phyloP scores from a whole-genome alignment of 2,888 invertebrate genomes.

The Tetragonula carbonaria region DNA sequence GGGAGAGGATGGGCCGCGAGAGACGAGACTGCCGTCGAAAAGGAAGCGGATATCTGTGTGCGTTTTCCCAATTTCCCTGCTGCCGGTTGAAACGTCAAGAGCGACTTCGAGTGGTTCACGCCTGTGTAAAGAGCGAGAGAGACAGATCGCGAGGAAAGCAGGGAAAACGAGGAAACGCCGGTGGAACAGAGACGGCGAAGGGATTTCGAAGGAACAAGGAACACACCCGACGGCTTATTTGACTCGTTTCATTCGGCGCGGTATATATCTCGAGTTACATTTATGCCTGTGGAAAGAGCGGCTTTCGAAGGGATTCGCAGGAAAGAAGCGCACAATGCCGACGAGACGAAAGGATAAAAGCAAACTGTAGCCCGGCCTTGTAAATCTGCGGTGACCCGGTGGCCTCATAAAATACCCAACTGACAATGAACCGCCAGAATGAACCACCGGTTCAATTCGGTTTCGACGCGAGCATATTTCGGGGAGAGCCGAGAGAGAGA shows the following conservation, averaged over 20 bases:
- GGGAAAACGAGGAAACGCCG: not conserved
- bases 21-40: slow-evolving; percentile 25
- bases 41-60: slow-evolving; percentile 40
- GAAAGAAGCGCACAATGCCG: slow-evolving; percentile 50
- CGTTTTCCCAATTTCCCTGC: slow-evolving; percentile 42
- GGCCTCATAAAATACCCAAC: slow-evolving; percentile 63
- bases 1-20: not conserved
- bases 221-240: slow-evolving; percentile 48
- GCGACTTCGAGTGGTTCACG: slow-evolving; percentile 43
- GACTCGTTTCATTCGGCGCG: slow-evolving; percentile 58
- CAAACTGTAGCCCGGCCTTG: not conserved
- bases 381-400: slow-evolving; percentile 25
- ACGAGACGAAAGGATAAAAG: slow-evolving; percentile 42
- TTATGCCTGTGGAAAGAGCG: slow-evolving; percentile 37
- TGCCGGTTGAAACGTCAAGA: slow-evolving; percentile 45
- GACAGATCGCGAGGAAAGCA: no score
- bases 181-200: not conserved
- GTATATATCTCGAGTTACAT: slow-evolving; percentile 52
- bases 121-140: slow-evolving; percentile 14
- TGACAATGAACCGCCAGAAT: slow-evolving; percentile 54
- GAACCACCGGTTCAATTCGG: slow-evolving; percentile 17
- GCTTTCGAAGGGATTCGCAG: slow-evolving; percentile 46
- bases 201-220: slow-evolving; percentile 44
- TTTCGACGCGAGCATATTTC: slow-evolving; percentile 49
- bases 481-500: slow-evolving; percentile 13